A percentile compares a stretch with the other conserved stretches of the same genome.
Evolutionary conservation across 1,140 invertebrate genomes (phyloP).

Genomic region (Drosophila ananassae): DNA sequence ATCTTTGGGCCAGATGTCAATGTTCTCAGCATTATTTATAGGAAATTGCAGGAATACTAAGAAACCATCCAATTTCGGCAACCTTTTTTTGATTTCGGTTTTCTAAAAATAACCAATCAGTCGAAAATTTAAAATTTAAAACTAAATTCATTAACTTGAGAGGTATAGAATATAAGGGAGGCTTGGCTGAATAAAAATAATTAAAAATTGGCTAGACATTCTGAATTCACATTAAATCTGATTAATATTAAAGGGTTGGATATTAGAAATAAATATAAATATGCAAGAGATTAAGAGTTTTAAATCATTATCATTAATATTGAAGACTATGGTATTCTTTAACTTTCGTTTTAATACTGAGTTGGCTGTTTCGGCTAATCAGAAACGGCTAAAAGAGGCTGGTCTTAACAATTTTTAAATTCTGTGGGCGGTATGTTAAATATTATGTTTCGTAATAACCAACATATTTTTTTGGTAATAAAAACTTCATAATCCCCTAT

Average conservation of each 20-base stretch:
- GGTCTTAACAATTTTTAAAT: background rate
- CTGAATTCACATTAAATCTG: background rate
- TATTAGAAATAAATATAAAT: background rate
- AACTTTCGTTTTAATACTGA: background rate
- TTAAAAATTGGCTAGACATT: background rate
- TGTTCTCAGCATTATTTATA: background rate
- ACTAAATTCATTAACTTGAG: background rate
- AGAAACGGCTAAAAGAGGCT: background rate
- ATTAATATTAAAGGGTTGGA: background rate
- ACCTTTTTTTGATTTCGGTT: background rate
- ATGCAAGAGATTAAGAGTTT: background rate
- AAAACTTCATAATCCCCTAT: background rate
- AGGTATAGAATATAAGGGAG: background rate
- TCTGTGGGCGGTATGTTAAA: background rate
- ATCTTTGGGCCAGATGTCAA: slow-evolving; percentile 14
- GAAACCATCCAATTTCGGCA: background rate
- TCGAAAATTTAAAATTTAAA: background rate
- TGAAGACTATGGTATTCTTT: background rate
- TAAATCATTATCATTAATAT: background rate
- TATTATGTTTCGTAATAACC: background rate
- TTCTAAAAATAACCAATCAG: background rate
- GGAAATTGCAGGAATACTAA: background rate
- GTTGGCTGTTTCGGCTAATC: no score
- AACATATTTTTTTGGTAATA: background rate
- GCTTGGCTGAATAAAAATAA: background rate